Conservation (phyloP, 2,113 vertebrate species). For the Gallinago undulata region DNA sequence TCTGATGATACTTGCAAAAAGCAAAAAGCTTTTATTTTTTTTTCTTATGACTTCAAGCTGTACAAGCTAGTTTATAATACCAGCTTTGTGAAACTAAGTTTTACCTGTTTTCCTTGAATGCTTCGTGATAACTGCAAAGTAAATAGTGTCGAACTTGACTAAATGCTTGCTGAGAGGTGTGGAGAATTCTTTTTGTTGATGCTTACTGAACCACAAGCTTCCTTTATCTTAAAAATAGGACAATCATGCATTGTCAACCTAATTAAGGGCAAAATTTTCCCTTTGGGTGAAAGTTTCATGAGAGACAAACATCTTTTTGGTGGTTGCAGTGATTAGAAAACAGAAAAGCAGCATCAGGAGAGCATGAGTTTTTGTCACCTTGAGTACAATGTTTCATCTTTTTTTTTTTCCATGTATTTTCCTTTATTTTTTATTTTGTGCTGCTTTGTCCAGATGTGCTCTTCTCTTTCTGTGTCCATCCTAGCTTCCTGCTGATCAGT, state of each 20-base stretch:
- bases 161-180: not conserved
- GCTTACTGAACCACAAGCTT: not conserved
- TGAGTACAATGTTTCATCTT: not conserved
- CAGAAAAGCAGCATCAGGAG: not conserved
- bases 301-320: not conserved
- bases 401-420: not conserved
- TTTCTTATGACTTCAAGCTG: not conserved
- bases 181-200: not conserved
- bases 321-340: not conserved
- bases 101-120: not conserved
- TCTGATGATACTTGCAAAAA: not conserved
- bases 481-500: not conserved
- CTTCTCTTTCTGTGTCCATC: not conserved
- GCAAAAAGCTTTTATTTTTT: not conserved
- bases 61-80: not conserved
- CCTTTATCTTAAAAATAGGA: not conserved
- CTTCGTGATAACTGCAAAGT: not conserved
- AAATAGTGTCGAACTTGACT: not conserved
- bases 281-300: not conserved
- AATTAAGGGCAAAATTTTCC: not conserved
- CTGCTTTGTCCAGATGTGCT: not conserved
- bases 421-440: not conserved
- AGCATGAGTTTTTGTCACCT: not conserved
- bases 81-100: not conserved
- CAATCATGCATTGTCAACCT: not conserved